These are phyloP conservation scores for Campylomormyrus tamandua DNA, from an alignment of 2,113 vertebrate species.

Conservation along the genomic window DNA sequence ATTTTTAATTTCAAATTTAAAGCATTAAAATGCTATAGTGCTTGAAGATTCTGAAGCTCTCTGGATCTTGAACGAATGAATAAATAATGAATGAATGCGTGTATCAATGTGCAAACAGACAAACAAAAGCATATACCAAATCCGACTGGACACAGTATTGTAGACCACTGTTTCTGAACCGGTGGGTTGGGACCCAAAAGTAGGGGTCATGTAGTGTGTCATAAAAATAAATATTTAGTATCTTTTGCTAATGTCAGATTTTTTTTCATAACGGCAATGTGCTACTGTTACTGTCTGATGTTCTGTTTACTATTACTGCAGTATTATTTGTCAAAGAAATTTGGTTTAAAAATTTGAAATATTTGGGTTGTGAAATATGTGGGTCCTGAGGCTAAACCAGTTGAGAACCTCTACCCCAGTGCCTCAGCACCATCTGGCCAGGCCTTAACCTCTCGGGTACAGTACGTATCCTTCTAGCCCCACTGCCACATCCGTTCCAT, in stretches of 20 bases:
- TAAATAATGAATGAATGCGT: not conserved
- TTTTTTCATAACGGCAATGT: not conserved
- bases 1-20: not conserved
- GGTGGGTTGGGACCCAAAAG: not conserved
- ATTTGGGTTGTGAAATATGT: not conserved
- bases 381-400: not conserved
- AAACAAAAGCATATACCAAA: not conserved
- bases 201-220: not conserved
- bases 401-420: not conserved
- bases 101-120: not conserved
- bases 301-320: not conserved
- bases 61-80: not conserved
- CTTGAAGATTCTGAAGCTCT: not conserved
- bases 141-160: not conserved
- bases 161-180: not conserved
- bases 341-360: not conserved
- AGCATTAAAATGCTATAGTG: not conserved
- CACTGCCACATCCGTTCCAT: not conserved
- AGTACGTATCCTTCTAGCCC: not conserved
- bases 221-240: not conserved
- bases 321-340: not conserved
- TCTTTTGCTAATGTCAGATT: not conserved
- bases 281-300: not conserved
- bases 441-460: not conserved
- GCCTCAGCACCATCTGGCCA: not conserved